Percentiles rank a stretch among this genome's conserved stretches.
These are phyloP conservation scores for Microhierax caerulescens DNA, from an alignment of 2,797 vertebrate genomes.

Conservation along the genomic window DNA sequence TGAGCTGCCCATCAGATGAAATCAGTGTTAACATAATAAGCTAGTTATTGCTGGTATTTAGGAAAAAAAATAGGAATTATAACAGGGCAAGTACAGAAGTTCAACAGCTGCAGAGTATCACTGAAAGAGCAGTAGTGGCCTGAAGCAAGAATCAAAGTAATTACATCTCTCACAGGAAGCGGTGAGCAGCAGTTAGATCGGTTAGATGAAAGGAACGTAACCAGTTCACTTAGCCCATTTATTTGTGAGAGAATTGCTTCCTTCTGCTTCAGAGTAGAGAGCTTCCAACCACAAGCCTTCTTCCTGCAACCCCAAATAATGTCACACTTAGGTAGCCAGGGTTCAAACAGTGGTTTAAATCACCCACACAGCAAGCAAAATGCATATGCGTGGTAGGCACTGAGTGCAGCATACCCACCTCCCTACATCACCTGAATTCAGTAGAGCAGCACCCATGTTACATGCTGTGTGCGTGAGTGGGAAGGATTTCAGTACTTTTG, in stretches of 20 bases:
- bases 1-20: not conserved
- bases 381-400: not conserved
- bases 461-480: not conserved
- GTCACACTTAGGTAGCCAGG: not conserved
- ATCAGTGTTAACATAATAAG: not conserved
- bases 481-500: not conserved
- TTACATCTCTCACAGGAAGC: not conserved
- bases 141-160: conserved; percentile 18
- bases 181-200: not conserved
- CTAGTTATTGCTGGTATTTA: not conserved
- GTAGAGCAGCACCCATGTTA: too few relatives aligned
- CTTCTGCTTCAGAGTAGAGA: not conserved
- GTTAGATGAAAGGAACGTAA: not conserved
- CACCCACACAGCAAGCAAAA: not conserved
- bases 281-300: not conserved
- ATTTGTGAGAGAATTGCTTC: not conserved
- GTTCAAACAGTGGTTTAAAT: not conserved
- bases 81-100: not conserved
- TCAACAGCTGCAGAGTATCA: not conserved
- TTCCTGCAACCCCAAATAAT: not conserved
- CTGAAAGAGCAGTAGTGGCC: not conserved
- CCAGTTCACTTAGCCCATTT: not conserved
- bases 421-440: not conserved
- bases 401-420: not conserved
- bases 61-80: not conserved